Base-by-base conservation (phyloP, 2,888 invertebrate species). In the Opisthograptis luteolata region DNA sequence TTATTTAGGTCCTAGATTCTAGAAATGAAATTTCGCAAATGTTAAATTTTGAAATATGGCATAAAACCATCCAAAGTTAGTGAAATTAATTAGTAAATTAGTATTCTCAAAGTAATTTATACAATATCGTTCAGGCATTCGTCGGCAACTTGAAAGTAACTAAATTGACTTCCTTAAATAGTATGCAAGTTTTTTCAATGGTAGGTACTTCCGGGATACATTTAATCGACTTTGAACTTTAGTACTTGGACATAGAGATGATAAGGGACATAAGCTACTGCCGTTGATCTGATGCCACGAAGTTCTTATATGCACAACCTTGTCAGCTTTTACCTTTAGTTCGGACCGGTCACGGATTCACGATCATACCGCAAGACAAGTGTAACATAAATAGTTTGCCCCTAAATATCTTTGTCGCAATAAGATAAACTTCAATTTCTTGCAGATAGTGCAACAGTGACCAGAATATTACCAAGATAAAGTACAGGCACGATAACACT, bases 291-390 rank as follows among this genome's bases (percentile, higher is more conserved):
- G 15, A 34, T 40, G 25, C 8, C 6, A 32, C 10, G 39, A 22
- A 40, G 34, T 27, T 39, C 20, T 20, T 25, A 28, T 22, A 32
- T 27, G 14, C 19, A 14, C 34, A 40, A 34, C 46, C 46, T 47
- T 47, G 46, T 22, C 14, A 20, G 22, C 44, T 40, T 24, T 15
- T 39, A 31, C 24, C 46, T 51, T 47, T 55, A 44, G 41, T 44
- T 51, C 31, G 52, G 35, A 43, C 52, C 41, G 40, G 49, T 46
- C 46, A 50, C 43, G 43, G 40, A 10, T n/a, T 42, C 27, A 24
- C 49, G 25, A 40, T 46, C 41, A 36, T 24, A 35, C 22, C 14
- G 12, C 8, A 39, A 25, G 19, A 2, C 20, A 6, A 25, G 8
- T 10, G 4, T 9, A 15, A 13, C 17, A 1, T 24, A 8, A 24